phyloP scores from a whole-genome alignment of 2,797 vertebrate genomes.

The Microctenopoma lineatum region DNA sequence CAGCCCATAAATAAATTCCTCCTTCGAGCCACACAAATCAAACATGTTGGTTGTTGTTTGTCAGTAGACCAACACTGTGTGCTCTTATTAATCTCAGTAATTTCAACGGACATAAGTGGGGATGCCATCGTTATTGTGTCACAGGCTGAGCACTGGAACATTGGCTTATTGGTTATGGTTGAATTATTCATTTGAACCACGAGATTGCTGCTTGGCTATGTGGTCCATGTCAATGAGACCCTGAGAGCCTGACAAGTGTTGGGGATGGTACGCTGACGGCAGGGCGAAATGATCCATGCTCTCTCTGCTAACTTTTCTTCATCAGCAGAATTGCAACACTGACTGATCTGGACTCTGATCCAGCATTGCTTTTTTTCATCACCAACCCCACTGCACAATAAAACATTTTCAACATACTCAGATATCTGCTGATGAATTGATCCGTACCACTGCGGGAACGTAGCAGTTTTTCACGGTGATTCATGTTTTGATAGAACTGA shows the following conservation, averaged over 20 bases:
- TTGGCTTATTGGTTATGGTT: constrained; percentile 76
- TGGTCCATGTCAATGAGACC: constrained; percentile 69
- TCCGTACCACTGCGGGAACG: constrained; percentile 36
- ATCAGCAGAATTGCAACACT: constrained; percentile 65
- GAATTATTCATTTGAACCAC: constrained; percentile 78
- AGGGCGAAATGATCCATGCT: constrained; percentile 62
- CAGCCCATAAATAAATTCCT: constrained; percentile 56
- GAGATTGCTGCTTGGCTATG: constrained; percentile 66
- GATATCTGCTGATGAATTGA: constrained; percentile 68
- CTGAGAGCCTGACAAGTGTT: constrained; percentile 41
- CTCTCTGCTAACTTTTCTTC: constrained; percentile 45
- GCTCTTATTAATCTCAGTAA: constrained; percentile 80
- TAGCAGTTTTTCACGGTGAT: constrained; percentile 49
- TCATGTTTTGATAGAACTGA: constrained; percentile 56
- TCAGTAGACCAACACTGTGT: constrained; percentile 42
- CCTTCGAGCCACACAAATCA: constrained; percentile 70
- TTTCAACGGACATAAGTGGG: constrained; percentile 70
- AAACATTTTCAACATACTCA: constrained; percentile 53
- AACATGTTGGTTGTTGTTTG: constrained; percentile 71
- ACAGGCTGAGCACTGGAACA: constrained; percentile 57
- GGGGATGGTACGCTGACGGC: constrained; percentile 28
- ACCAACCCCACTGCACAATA: constrained; percentile 42
- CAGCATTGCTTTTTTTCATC: constrained; percentile 50
- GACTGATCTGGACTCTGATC: constrained; percentile 43
- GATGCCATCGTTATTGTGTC: constrained; percentile 77